phyloP scores from a whole-genome alignment of 2,888 invertebrate genomes.

The Drosophila villosipedis region DNA sequence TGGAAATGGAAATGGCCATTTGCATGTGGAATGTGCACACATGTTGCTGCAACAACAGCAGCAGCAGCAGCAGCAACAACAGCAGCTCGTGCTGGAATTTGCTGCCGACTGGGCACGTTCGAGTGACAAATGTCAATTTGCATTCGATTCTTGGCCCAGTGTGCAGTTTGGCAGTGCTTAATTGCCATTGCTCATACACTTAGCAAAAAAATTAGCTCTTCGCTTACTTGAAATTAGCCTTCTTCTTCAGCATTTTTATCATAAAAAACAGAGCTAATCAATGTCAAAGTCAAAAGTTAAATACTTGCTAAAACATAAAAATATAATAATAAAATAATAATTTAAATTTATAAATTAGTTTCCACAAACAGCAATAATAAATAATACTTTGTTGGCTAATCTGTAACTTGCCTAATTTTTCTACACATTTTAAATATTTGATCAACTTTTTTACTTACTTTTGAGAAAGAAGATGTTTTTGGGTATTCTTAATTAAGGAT shows the following conservation, averaged over 20 bases:
- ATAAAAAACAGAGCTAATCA: neutral
- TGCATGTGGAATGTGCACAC: slow-evolving; percentile 43
- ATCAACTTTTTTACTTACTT: neutral
- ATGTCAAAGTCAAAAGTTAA: neutral
- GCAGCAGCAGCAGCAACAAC: slow-evolving; percentile 9
- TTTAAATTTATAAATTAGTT: neutral
- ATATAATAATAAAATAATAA: neutral
- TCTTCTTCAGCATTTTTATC: neutral
- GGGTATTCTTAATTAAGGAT: neutral
- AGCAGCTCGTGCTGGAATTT: slow-evolving; percentile 56
- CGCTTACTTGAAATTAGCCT: neutral
- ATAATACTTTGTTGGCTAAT: neutral
- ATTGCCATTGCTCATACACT: slow-evolving; percentile 42
- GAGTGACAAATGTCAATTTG: slow-evolving; percentile 79
- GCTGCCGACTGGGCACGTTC: slow-evolving; percentile 57
- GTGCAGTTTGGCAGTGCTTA: slow-evolving; percentile 59
- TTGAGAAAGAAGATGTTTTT: neutral
- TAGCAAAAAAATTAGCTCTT: neutral
- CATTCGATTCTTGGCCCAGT: slow-evolving; percentile 63
- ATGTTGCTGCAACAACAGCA: slow-evolving; percentile 25
- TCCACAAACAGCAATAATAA: neutral
- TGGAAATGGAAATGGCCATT: slow-evolving; percentile 53
- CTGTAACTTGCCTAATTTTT: neutral
- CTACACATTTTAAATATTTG: neutral
- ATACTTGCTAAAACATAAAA: neutral